Percentiles rank a stretch among this genome's conserved stretches.
Evolutionary conservation across 2,888 invertebrate genomes (phyloP).

Genomic region (Chydorus sphaericus): DNA sequence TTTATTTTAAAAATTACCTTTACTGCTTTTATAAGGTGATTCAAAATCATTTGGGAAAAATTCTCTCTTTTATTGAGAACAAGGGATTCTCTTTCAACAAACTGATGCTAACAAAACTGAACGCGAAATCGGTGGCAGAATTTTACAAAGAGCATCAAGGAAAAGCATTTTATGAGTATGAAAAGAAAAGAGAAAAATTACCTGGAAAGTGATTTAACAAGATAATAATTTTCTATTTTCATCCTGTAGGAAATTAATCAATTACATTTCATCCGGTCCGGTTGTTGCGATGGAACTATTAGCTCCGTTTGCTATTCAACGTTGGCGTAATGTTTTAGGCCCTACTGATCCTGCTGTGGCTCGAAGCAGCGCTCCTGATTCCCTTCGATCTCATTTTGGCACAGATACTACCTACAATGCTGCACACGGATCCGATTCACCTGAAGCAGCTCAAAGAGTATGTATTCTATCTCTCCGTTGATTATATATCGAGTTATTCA

Average conservation of each 20-base stretch:
- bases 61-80: slow-evolving; percentile 49
- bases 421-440: slow-evolving; percentile 46
- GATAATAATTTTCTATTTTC: not conserved
- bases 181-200: not conserved
- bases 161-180: slow-evolving; percentile 35
- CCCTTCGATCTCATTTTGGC: slow-evolving; percentile 51
- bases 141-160: slow-evolving; percentile 44
- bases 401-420: slow-evolving; percentile 49
- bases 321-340: slow-evolving; percentile 45
- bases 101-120: slow-evolving; percentile 54
- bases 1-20: too few relatives aligned
- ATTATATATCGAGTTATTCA: not conserved
- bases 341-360: slow-evolving; percentile 45
- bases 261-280: slow-evolving; percentile 49
- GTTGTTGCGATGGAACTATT: slow-evolving; percentile 57
- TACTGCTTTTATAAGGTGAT: too few relatives aligned
- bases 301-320: slow-evolving; percentile 47
- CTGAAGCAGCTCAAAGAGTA: slow-evolving; percentile 39
- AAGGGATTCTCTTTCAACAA: slow-evolving; percentile 45
- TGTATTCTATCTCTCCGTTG: slow-evolving; percentile 13
- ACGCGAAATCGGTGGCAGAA: slow-evolving; percentile 44
- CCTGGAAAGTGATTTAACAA: not conserved
- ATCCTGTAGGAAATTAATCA: slow-evolving; percentile 40
- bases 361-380: slow-evolving; percentile 35
- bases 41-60: too few relatives aligned